Evolutionary conservation across 1,140 invertebrate species (phyloP).

Genomic region (Teleogryllus occipitalis): DNA sequence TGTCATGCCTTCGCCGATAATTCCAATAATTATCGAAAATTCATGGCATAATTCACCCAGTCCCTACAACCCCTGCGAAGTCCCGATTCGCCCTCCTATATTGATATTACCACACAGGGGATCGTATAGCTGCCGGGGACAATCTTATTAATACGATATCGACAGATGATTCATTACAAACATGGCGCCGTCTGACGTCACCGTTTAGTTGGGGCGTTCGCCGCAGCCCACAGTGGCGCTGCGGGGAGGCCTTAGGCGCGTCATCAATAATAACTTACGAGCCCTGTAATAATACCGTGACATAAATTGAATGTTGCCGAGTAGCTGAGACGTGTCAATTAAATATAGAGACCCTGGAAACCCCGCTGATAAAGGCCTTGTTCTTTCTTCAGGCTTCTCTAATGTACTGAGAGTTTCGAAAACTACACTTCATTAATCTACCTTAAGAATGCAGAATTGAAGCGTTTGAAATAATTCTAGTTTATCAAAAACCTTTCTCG

Average conservation of each 20-base stretch:
- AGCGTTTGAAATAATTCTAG: too few relatives aligned
- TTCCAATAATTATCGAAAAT: too few relatives aligned
- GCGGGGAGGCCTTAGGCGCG: background rate
- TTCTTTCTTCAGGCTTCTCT: background rate
- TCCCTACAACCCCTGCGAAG: too few relatives aligned
- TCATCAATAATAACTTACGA: constrained; percentile 15
- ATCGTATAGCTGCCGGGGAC: background rate
- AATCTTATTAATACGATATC: constrained; percentile 8
- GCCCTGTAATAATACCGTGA: constrained; percentile 7
- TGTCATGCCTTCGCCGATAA: too few relatives aligned
- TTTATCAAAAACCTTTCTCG: too few relatives aligned
- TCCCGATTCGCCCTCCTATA: too few relatives aligned
- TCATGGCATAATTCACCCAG: too few relatives aligned
- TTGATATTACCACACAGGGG: background rate
- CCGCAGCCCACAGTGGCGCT: constrained; percentile 13
- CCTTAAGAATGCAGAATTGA: too few relatives aligned
- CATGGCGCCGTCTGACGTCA: constrained; percentile 13
- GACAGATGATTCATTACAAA: constrained; percentile 14
- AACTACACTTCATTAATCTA: too few relatives aligned
- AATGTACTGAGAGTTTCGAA: background rate
- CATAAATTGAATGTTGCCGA: constrained; percentile 18
- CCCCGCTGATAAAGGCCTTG: background rate
- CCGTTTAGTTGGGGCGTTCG: constrained; percentile 9
- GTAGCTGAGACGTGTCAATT: constrained; percentile 15
- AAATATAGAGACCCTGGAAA: background rate